These are phyloP conservation scores for Oncorhynchus nerka DNA, from an alignment of 2,113 vertebrate genomes.

Conservation along the genomic window DNA sequence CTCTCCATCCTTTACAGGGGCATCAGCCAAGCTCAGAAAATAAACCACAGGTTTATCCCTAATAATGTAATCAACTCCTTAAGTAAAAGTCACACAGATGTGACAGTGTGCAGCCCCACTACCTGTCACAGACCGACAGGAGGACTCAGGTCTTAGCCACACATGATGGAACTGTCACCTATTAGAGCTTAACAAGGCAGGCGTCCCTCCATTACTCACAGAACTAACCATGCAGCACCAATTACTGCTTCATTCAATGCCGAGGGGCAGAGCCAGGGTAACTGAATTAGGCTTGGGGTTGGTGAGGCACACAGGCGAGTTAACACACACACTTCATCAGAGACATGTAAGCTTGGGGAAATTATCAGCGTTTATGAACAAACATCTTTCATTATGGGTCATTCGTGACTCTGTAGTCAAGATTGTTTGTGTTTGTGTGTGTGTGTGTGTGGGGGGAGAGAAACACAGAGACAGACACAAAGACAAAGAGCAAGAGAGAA, in stretches of 20 bases:
- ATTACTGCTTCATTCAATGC: slow-evolving; percentile 20
- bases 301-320: neutral
- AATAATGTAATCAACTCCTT: no score
- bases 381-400: no score
- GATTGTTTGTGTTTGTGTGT: neutral
- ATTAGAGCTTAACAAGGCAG: neutral
- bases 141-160: slow-evolving; percentile 29
- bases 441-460: neutral
- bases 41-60: no score
- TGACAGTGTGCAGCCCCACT: neutral
- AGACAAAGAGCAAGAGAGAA: neutral
- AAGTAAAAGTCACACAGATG: neutral
- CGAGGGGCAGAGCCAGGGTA: no score
- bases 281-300: no score
- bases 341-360: no score
- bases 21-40: no score
- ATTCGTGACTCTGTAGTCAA: no score
- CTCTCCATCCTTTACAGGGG: no score
- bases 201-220: neutral
- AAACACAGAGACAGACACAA: neutral
- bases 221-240: slow-evolving; percentile 30
- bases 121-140: slow-evolving; percentile 22
- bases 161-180: slow-evolving; percentile 32
- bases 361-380: no score
- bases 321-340: slow-evolving; percentile 8